phyloP scores from a whole-genome alignment of 2,888 invertebrate genomes.

The Ethmia dodecea region DNA sequence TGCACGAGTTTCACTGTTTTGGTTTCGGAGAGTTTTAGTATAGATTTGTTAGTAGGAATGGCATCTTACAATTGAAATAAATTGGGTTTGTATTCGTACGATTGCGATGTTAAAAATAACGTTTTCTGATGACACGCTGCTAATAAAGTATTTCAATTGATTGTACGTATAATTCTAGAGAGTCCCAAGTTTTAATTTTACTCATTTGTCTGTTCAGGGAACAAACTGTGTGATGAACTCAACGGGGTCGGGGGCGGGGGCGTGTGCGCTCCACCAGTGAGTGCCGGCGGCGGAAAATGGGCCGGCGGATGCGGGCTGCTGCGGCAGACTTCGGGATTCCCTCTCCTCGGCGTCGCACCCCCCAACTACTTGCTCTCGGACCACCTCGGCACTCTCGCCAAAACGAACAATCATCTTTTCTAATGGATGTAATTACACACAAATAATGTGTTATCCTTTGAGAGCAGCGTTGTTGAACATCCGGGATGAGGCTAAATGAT shows the following conservation, averaged over 20 bases:
- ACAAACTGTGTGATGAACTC: slow-evolving; percentile 66
- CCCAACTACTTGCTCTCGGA: slow-evolving; percentile 80
- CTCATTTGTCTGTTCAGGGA: slow-evolving; percentile 39
- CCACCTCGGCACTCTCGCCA: slow-evolving; percentile 78
- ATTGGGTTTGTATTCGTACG: no score
- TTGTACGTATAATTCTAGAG: no score
- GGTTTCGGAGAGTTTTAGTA: slow-evolving; percentile 6
- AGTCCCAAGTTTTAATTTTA: not conserved
- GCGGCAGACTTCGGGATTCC: slow-evolving; percentile 79
- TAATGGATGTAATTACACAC: slow-evolving; percentile 64
- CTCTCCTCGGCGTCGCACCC: slow-evolving; percentile 75
- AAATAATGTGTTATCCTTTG: no score
- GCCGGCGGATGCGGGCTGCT: slow-evolving; percentile 80
- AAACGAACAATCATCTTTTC: slow-evolving; percentile 81
- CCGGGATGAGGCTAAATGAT: no score
- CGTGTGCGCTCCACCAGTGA: slow-evolving; percentile 47
- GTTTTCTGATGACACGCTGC: no score
- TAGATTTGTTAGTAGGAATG: no score
- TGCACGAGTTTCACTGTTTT: slow-evolving; percentile 44
- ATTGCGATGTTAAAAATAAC: no score
- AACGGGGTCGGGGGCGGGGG: slow-evolving; percentile 60
- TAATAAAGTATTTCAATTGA: no score
- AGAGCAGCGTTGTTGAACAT: no score
- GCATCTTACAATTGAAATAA: no score
- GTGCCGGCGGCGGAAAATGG: slow-evolving; percentile 72